Percentiles rank a stretch among this genome's conserved stretches.
phyloP scores from a whole-genome alignment of 2,797 vertebrate genomes.

The Diplodus puntazzo region DNA sequence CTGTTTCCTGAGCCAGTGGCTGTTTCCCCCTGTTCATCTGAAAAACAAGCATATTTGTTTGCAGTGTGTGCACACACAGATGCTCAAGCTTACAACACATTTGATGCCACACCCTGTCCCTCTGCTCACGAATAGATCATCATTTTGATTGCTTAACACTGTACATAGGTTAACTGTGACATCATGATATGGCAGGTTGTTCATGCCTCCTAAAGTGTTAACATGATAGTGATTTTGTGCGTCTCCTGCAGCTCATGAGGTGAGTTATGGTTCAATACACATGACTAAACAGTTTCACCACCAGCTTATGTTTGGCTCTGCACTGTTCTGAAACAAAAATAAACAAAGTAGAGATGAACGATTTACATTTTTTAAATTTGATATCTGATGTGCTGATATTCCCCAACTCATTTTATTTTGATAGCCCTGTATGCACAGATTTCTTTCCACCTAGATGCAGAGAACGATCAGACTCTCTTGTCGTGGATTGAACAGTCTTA shows the following conservation, averaged over 20 bases:
- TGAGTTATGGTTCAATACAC: neutral
- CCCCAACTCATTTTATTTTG: too few relatives aligned
- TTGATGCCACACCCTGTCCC: neutral
- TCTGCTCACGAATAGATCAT: conserved; percentile 21
- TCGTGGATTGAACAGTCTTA: too few relatives aligned
- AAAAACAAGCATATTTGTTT: conserved; percentile 65
- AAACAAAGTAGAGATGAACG: too few relatives aligned
- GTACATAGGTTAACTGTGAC: neutral
- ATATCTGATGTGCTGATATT: too few relatives aligned
- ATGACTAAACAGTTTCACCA: neutral
- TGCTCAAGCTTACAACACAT: conserved; percentile 35
- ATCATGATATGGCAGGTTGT: neutral
- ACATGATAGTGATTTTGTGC: neutral
- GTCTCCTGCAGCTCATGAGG: neutral
- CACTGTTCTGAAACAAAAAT: neutral
- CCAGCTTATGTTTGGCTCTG: neutral
- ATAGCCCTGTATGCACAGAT: too few relatives aligned
- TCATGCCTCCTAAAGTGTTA: neutral
- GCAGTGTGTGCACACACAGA: neutral
- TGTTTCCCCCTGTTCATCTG: conserved; percentile 45
- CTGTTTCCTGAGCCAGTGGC: conserved; percentile 58
- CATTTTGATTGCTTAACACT: neutral
- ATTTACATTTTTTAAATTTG: too few relatives aligned
- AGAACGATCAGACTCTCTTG: too few relatives aligned
- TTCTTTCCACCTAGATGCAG: too few relatives aligned